Evolutionary conservation across 2,113 vertebrate species (phyloP).

Genomic region (Macheiramphus alcinus): DNA sequence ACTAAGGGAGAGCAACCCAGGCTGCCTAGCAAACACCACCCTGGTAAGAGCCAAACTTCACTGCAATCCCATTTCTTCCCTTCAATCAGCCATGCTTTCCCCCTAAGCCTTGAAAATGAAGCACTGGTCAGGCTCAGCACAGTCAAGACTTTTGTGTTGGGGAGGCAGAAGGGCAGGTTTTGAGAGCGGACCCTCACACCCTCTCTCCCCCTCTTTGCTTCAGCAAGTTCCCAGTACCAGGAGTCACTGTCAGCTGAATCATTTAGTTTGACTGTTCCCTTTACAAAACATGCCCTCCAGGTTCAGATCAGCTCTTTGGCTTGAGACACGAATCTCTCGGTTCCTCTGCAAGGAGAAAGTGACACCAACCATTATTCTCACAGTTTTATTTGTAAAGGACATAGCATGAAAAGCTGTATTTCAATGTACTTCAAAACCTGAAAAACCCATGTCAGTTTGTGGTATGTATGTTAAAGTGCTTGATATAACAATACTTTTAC

Average conservation of each 20-base stretch:
- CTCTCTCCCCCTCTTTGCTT: not conserved
- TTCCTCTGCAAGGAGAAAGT: constrained; percentile 21
- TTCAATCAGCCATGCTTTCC: accelerated
- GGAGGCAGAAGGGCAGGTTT: not conserved
- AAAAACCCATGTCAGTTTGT: constrained; percentile 71
- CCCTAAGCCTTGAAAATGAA: not conserved
- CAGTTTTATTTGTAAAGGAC: constrained; percentile 82
- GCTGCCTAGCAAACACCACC: accelerated
- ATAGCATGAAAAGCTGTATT: constrained; percentile 81
- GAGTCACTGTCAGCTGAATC: not conserved
- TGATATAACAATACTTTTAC: constrained; percentile 72
- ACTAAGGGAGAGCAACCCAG: not conserved
- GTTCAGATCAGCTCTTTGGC: not conserved
- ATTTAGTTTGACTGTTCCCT: not conserved
- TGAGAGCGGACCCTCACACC: not conserved
- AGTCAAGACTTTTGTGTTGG: not conserved
- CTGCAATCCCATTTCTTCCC: not conserved
- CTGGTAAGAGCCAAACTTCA: not conserved
- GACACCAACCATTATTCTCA: constrained; percentile 62
- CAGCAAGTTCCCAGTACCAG: not conserved
- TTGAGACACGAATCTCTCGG: accelerated
- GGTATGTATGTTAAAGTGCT: constrained; percentile 80
- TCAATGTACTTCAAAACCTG: constrained; percentile 79
- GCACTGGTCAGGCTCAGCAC: not conserved
- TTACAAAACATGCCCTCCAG: not conserved